phyloP scores from a whole-genome alignment of 2,888 invertebrate species.

The Belgica antarctica region DNA sequence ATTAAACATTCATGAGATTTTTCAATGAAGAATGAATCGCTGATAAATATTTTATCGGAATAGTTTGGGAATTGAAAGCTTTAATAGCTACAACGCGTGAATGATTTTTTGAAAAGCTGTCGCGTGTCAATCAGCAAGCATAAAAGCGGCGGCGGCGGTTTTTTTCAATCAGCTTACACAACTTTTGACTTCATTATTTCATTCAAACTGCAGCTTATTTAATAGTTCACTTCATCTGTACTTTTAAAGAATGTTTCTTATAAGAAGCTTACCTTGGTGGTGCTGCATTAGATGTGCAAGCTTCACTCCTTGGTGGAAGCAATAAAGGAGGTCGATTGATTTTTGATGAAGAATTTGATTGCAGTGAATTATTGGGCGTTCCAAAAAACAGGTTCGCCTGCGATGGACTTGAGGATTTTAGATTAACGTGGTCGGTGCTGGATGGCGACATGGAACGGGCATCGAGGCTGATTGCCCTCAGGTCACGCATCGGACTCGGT shows the following conservation, averaged over 20 bases:
- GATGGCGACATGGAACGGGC: constrained; percentile 65
- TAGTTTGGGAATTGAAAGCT: no score
- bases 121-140: no score
- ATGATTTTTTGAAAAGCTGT: no score
- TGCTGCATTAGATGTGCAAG: constrained; percentile 50
- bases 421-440: constrained; percentile 46
- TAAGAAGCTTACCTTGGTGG: constrained; percentile 41
- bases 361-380: constrained; percentile 47
- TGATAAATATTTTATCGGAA: no score
- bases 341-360: constrained; percentile 50
- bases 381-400: constrained; percentile 16
- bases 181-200: no score
- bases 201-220: no score
- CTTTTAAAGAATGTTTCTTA: no score
- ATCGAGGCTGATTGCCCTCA: constrained; percentile 74
- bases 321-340: constrained; percentile 65
- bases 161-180: no score
- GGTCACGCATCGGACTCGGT: constrained; percentile 63
- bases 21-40: no score
- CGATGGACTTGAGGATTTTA: constrained; percentile 49
- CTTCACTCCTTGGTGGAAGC: constrained; percentile 66
- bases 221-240: no score
- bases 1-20: constrained; percentile 45
- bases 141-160: no score
- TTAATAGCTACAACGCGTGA: no score